Percentiles rank a stretch among this genome's conserved stretches.
Evolutionary conservation across 2,888 invertebrate species (phyloP).

Genomic region (Eristalis pertinax): DNA sequence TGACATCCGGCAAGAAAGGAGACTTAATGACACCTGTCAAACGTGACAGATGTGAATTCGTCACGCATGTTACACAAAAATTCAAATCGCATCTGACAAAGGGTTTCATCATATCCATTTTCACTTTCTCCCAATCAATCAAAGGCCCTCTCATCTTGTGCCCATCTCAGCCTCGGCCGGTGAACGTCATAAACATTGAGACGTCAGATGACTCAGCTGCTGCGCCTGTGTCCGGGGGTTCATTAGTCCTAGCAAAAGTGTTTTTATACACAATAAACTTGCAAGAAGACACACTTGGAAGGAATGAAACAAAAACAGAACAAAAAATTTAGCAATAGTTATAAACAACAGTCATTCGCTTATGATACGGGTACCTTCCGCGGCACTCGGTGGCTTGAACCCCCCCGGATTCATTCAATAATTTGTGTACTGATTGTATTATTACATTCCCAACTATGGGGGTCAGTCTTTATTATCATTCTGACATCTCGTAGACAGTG

Average conservation of each 20-base stretch:
- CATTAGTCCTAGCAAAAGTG: conserved; percentile 1
- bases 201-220: neutral
- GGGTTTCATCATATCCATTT: neutral
- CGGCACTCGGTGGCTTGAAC: neutral
- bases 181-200: no score
- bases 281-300: no score
- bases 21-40: neutral
- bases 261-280: neutral
- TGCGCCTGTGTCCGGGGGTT: neutral
- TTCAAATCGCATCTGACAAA: no score
- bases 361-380: conserved; percentile 2
- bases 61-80: neutral
- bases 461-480: conserved; percentile 57
- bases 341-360: conserved; percentile 38
- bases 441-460: conserved; percentile 46
- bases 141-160: neutral
- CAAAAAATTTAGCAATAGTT: conserved; percentile 1
- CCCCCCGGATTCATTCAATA: conserved; percentile 42
- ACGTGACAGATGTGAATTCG: neutral
- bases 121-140: neutral
- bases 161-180: neutral
- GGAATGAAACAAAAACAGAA: no score
- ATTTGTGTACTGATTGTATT: conserved; percentile 51
- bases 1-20: neutral
- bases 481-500: conserved; percentile 47